A percentile compares a stretch with the other conserved stretches of the same genome.
Evolutionary conservation across 2,888 invertebrate genomes (phyloP).

Genomic region (Sphaerophoria rueppellii): DNA sequence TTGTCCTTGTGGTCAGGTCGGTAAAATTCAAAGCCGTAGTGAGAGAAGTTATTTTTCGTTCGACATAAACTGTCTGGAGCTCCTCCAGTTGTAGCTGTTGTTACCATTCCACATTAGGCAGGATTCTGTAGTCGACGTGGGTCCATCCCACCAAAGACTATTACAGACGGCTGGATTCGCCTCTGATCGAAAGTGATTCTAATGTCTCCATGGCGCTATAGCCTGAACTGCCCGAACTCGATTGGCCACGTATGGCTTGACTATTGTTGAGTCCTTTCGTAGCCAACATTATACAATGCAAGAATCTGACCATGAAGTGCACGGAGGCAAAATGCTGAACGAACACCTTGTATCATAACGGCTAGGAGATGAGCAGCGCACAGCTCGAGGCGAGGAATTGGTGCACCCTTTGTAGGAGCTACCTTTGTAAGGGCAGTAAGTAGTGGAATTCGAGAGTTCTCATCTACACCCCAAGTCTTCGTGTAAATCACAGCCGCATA

Average conservation of each 20-base stretch:
- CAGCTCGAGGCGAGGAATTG: constrained; percentile 23
- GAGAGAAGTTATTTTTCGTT: no score
- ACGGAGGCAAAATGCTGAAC: background rate
- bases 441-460: background rate
- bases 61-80: no score
- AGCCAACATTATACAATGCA: constrained; percentile 26
- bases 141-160: background rate
- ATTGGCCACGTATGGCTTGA: constrained; percentile 9
- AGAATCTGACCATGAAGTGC: constrained; percentile 28
- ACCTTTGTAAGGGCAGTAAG: constrained; percentile 27
- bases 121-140: background rate
- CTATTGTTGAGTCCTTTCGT: background rate
- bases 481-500: no score
- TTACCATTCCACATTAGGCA: background rate
- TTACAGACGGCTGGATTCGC: background rate
- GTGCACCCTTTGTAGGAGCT: constrained; percentile 1
- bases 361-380: constrained; percentile 29
- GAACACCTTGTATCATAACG: background rate
- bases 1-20: no score
- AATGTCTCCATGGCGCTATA: constrained; percentile 36
- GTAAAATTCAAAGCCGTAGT: no score
- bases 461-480: no score
- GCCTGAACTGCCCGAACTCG: constrained; percentile 1
- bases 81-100: background rate
- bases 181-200: constrained; percentile 68